Evolutionary conservation across 1,140 invertebrate genomes (phyloP), one percentile per base, ranked within the genome.

Genomic region (Lordiphosa stackelbergi): DNA sequence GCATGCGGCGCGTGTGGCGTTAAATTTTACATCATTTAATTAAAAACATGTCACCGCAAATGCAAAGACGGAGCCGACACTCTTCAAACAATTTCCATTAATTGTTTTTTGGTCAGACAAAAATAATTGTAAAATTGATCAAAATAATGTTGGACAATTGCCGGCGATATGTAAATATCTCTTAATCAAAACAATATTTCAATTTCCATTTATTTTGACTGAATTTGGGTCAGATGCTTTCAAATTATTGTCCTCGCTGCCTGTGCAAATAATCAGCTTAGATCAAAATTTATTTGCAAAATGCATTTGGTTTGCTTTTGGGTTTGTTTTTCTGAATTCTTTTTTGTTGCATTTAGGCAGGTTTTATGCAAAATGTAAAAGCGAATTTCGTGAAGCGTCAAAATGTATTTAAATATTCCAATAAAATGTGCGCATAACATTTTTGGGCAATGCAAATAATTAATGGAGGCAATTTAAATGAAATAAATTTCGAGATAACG

Each of bases 11-110:
- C 53, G 55, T 68, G 55, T 61, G 70, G 73, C 68, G 55, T 73
- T 70, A 56, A 70, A 71, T 73, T 77, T 64, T 73, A 57, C 56
- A 73, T 63, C 60, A 68, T 71, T 71, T 78, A 73, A 73, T 77
- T 73, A 68, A 73, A 69, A 77, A 68, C 60, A 66, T 66, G 63
- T 66, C 57, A 60, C 59, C 57, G 57, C 38, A 37, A 35, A 40
- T 13, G 16, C 11, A 36, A 51, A 19, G 40, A 36, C 38, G 19
- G 22, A 31, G 3, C 35, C 19, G 16, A 13, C 16, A 51, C 52
- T 24, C 42, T 47, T 35, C n/a, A 34, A 24, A 41, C 16, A 41
- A 36, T 51, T 41, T 35, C 22, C 24, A 53, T 53, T 70, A 49
- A 70, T 61, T 70, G 61, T 45, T 55, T 49, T 49, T 40, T 7